Conservation (phyloP, 1,140 invertebrate species). For the Neotoxoptera formosana region DNA sequence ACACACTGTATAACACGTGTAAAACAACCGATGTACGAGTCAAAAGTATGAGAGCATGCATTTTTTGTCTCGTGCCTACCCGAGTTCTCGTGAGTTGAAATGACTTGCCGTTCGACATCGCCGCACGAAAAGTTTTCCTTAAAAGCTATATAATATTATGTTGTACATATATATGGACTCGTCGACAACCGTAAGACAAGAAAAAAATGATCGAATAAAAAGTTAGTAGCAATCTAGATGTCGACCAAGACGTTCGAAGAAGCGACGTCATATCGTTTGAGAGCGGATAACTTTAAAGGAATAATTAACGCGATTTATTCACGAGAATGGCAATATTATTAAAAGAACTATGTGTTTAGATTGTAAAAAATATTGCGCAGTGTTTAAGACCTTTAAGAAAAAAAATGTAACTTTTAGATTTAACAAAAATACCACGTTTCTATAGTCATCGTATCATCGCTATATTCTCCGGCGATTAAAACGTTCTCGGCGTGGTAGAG, state of each 20-base stretch:
- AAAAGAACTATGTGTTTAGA: not conserved
- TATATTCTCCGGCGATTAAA: too few species aligned
- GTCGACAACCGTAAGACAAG: not conserved
- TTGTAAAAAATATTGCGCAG: too few species aligned
- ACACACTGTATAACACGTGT: not conserved
- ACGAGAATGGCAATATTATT: not conserved
- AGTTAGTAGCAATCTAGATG: not conserved
- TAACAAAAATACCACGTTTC: not conserved
- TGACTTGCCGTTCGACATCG: not conserved
- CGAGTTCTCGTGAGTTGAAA: not conserved
- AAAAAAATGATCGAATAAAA: not conserved
- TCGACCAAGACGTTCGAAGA: not conserved
- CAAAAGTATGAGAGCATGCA: not conserved
- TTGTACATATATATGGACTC: not conserved
- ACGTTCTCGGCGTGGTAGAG: too few species aligned
- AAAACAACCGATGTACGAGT: not conserved
- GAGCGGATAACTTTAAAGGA: not conserved
- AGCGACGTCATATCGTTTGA: not conserved
- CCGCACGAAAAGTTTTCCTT: not conserved
- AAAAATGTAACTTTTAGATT: not conserved
- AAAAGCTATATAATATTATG: not conserved
- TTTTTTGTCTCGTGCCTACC: not conserved
- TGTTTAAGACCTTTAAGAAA: not conserved
- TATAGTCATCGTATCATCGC: not conserved
- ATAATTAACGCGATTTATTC: not conserved